These are phyloP conservation scores for Timandra comae DNA, from an alignment of 2,888 invertebrate species.

Conservation along the genomic window DNA sequence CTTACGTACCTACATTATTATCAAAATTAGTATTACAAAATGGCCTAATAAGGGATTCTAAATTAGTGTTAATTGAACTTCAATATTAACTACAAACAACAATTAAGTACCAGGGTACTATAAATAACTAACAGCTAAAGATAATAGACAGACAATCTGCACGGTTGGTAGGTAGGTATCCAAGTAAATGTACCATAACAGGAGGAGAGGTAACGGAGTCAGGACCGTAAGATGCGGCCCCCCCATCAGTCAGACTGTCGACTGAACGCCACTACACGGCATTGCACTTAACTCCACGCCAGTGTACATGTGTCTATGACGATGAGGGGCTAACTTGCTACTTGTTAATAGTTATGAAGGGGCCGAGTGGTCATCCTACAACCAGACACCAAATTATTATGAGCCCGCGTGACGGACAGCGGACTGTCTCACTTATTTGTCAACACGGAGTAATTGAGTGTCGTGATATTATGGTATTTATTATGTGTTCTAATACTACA, in stretches of 20 bases:
- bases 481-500: no score
- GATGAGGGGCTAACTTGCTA: slow-evolving; percentile 56
- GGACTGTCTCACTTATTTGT: neutral
- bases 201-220: slow-evolving; percentile 19
- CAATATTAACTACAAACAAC: no score
- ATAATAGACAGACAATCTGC: no score
- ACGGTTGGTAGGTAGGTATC: no score
- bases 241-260: slow-evolving; percentile 67
- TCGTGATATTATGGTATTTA: no score
- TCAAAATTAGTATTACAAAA: no score
- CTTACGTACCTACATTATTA: no score
- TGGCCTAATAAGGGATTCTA: no score
- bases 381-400: slow-evolving; percentile 42
- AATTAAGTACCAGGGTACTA: no score
- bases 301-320: slow-evolving; percentile 59
- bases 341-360: slow-evolving; percentile 58
- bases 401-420: slow-evolving; percentile 35
- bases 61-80: no score
- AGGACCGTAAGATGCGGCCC: slow-evolving; percentile 42
- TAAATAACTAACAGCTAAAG: no score
- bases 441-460: no score
- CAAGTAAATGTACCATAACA: slow-evolving; percentile 14
- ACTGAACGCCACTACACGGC: slow-evolving; percentile 50
- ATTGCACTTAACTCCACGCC: slow-evolving; percentile 65
- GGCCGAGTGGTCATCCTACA: slow-evolving; percentile 38